These are phyloP conservation scores for Perodicticus potto DNA, from an alignment of 2,797 vertebrate species.

Conservation along the genomic window DNA sequence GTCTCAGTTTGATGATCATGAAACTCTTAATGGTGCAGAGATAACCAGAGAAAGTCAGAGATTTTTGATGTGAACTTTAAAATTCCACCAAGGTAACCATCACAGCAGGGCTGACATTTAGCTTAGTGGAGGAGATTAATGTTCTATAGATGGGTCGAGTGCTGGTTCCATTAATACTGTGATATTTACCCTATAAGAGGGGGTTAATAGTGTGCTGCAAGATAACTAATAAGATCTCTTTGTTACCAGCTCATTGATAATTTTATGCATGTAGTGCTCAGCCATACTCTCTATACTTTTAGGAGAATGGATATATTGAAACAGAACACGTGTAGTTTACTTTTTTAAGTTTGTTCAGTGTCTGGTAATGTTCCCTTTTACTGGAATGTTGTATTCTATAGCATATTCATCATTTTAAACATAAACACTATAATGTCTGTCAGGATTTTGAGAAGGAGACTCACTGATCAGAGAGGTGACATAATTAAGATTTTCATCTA, in stretches of 20 bases:
- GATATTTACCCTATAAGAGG: not conserved
- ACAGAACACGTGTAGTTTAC: not conserved
- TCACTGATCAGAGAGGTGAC: not conserved
- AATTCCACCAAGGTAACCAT: not conserved
- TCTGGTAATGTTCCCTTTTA: not conserved
- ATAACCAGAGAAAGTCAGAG: slow-evolving; percentile 23
- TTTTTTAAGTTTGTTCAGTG: not conserved
- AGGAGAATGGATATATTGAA: not conserved
- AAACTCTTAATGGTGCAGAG: not conserved
- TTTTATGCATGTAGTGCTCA: not conserved
- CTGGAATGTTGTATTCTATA: not conserved
- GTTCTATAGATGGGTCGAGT: not conserved
- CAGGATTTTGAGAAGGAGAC: not conserved
- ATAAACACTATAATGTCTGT: not conserved
- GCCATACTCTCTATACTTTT: not conserved
- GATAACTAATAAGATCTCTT: not conserved
- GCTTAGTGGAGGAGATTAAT: slow-evolving; percentile 5
- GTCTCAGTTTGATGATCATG: not conserved
- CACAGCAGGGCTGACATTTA: slow-evolving; percentile 13
- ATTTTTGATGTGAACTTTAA: slow-evolving; percentile 38
- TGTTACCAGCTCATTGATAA: not conserved
- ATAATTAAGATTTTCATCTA: not conserved
- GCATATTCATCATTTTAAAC: not conserved
- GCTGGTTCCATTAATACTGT: not conserved
- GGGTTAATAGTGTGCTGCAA: not conserved